Conservation (phyloP, 2,113 vertebrate species). For the Mastomys natalensis region DNA sequence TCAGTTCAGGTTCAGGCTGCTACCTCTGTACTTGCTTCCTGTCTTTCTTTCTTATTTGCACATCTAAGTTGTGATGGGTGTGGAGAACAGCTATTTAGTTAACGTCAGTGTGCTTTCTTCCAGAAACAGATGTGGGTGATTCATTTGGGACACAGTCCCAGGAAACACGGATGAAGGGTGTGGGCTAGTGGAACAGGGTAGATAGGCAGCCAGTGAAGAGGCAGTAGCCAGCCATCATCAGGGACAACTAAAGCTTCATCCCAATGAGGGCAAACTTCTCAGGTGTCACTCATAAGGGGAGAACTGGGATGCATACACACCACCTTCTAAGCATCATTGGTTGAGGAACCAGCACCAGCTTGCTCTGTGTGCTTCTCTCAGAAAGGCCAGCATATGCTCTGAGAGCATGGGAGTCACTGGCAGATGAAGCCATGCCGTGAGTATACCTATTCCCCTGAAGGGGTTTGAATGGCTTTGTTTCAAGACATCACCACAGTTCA, state of each 20-base stretch:
- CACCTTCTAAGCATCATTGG: background rate
- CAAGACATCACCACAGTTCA: background rate
- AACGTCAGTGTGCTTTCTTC: background rate
- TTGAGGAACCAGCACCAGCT: background rate
- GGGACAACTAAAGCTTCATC: background rate
- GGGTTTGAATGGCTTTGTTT: background rate
- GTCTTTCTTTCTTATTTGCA: background rate
- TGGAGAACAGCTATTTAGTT: background rate
- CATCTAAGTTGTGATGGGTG: background rate
- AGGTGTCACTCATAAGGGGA: background rate
- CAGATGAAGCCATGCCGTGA: background rate
- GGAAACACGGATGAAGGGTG: background rate
- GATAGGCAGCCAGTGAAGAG: background rate
- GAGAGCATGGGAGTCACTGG: background rate
- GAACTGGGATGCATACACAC: background rate
- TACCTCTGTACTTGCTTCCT: background rate
- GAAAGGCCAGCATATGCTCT: background rate
- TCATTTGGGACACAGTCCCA: background rate
- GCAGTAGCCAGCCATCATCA: background rate
- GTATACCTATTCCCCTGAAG: rapidly evolving
- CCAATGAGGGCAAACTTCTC: background rate
- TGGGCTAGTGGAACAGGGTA: background rate
- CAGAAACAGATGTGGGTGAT: background rate
- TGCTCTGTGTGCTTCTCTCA: background rate
- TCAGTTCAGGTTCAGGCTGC: background rate